These are phyloP conservation scores for Eledona agricola DNA, from an alignment of 2,888 invertebrate species.

Conservation along the genomic window DNA sequence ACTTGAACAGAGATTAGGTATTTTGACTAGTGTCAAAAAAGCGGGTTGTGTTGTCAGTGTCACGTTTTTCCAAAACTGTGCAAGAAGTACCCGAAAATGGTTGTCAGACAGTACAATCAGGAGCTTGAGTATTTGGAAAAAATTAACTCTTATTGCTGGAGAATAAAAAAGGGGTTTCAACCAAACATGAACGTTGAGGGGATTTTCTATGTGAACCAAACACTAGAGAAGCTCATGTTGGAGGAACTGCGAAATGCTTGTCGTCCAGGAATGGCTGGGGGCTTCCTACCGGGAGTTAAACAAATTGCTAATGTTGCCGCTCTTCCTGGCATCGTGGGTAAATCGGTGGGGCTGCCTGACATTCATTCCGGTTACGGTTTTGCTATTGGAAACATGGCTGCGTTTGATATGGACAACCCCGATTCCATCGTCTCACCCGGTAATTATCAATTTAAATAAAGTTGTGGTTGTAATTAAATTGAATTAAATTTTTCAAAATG, in stretches of 20 bases:
- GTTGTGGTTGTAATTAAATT: too few relatives aligned
- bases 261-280: slow-evolving; percentile 89
- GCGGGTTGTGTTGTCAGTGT: too few relatives aligned
- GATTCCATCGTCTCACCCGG: slow-evolving; percentile 93
- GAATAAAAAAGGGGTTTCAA: slow-evolving; percentile 98
- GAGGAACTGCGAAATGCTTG: slow-evolving; percentile 94
- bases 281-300: slow-evolving; percentile 97
- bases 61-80: too few relatives aligned
- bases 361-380: slow-evolving; percentile 99
- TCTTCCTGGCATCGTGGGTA: slow-evolving; percentile 94
- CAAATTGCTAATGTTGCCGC: slow-evolving; percentile 99
- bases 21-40: too few relatives aligned
- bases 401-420: slow-evolving; percentile 94
- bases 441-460: too few relatives aligned
- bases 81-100: slow-evolving; percentile 72
- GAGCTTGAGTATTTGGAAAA: slow-evolving; percentile 94
- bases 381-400: slow-evolving; percentile 99
- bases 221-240: slow-evolving; percentile 94
- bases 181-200: slow-evolving; percentile 99
- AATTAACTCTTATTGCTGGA: slow-evolving; percentile 84
- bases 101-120: slow-evolving; percentile 89
- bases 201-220: slow-evolving; percentile 92
- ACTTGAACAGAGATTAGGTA: too few relatives aligned
- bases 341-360: slow-evolving; percentile 94
- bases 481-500: not conserved